Evolutionary conservation across 2,113 vertebrate species (phyloP).

Genomic region (Campylomormyrus tamandua): DNA sequence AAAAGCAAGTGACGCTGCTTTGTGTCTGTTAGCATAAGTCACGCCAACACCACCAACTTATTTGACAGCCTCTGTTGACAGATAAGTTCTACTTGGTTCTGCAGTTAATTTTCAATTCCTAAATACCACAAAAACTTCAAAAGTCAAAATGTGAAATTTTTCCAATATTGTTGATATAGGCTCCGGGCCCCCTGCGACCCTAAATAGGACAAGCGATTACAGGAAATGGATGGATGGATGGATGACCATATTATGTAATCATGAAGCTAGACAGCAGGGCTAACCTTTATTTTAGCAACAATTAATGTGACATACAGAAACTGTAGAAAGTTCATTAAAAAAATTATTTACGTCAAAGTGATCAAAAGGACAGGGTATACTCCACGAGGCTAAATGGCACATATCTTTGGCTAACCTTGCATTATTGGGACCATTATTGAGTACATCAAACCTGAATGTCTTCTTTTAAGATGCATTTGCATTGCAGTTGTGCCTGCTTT

Average conservation of each 20-base stretch:
- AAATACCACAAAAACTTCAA: not conserved
- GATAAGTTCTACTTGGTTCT: not conserved
- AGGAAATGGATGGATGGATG: not conserved
- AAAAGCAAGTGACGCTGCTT: not conserved
- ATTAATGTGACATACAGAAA: not conserved
- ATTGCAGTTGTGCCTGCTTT: not conserved
- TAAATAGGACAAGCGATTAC: not conserved
- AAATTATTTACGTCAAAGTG: not conserved
- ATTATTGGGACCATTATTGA: no score
- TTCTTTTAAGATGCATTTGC: no score
- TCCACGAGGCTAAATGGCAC: not conserved
- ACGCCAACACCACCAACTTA: not conserved
- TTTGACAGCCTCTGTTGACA: not conserved
- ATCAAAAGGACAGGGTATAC: not conserved
- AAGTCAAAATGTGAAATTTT: no score
- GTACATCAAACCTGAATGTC: no score
- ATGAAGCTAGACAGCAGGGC: not conserved
- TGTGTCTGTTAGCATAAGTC: not conserved
- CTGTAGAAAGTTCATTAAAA: not conserved
- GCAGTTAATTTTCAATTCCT: not conserved
- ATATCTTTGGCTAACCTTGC: no score
- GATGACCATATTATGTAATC: not conserved
- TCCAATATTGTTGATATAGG: not conserved
- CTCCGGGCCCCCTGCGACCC: not conserved
- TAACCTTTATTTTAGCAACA: not conserved